These are phyloP conservation scores for Pipa parva DNA, from an alignment of 2,113 vertebrate species.

Conservation along the genomic window DNA sequence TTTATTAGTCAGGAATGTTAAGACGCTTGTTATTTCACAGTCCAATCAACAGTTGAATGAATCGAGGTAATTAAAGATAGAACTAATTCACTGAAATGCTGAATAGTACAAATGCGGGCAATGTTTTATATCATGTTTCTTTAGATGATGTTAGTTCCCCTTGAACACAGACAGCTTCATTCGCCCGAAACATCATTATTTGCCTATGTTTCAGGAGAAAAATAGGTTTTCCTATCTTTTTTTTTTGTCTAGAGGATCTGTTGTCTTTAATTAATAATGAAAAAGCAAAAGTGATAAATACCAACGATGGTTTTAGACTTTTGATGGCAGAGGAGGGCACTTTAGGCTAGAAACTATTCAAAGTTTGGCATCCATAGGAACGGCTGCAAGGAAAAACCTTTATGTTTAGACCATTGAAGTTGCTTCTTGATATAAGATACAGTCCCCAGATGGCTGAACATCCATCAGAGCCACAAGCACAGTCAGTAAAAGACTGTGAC, in stretches of 20 bases:
- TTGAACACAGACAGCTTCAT: neutral
- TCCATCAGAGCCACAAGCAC: constrained; percentile 30
- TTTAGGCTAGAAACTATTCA: constrained; percentile 11
- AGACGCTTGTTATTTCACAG: no score
- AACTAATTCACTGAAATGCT: no score
- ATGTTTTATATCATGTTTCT: no score
- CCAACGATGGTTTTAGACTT: neutral
- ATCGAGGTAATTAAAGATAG: no score
- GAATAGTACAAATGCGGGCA: no score
- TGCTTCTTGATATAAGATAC: constrained; percentile 22
- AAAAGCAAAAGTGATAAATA: neutral
- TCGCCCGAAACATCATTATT: no score
- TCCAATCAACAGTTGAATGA: no score
- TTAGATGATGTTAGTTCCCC: neutral
- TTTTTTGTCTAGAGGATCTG: constrained; percentile 1
- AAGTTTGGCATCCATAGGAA: constrained; percentile 6
- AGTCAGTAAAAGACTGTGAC: constrained; percentile 28
- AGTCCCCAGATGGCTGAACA: constrained; percentile 32
- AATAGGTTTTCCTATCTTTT: neutral
- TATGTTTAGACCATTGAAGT: constrained; percentile 26
- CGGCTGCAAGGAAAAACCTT: constrained; percentile 15
- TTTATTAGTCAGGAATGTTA: no score
- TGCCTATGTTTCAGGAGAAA: no score
- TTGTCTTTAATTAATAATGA: constrained; percentile 32
- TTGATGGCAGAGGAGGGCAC: constrained; percentile 4